Evolutionary conservation across 2,797 vertebrate species (phyloP), one percentile per base, ranked within the genome.

Genomic region (Pangasius sanitwongsei): DNA sequence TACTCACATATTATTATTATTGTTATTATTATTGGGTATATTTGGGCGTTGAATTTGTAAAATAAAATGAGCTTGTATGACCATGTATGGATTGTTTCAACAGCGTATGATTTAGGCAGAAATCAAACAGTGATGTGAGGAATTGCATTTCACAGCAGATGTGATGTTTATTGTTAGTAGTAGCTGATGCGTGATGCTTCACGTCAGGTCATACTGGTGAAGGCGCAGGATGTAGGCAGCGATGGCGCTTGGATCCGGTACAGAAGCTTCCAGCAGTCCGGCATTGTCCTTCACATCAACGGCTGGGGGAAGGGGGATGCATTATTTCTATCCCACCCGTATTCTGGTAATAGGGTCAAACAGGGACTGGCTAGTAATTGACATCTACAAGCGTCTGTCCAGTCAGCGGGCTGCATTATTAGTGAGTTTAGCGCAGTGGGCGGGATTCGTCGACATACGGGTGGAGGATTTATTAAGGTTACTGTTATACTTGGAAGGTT

Each of bases 201-300:
- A 25, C 11, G 6, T 48, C 11, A 2, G 70, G 18, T 37, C 9
- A 75, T 75, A 11, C 41, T 23, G 25, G 23, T 13, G 72, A 77
- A 50, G 44, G 25, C n/a, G 13, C 5, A 15, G 13, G 44, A 77
- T 50, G 78, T 11, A 57, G 53, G 78, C 50, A 57, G 78, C 18
- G 28, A 80, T 78, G 48, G 75, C 48, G 28, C 75, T 53, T 15
- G 75, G 15, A n/a, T 44, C 70, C 72, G 20, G n/a, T n/a, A 20
- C 77, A 34, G n/a, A 55, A 55, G 50, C 77, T 80, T 80, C 77
- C n/a, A n/a, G 77, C 50, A 80, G 18, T 34, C 77, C 50, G n/a
- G 3, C 50, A 31, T 34, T 80, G 50, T 80, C 77, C n/a, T 80
- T 55, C 50, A 80, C 55, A 77, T n/a, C 50, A 78, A 4, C 16